phyloP scores from a whole-genome alignment of 2,888 invertebrate species.

The Eugnorisma glareosa region DNA sequence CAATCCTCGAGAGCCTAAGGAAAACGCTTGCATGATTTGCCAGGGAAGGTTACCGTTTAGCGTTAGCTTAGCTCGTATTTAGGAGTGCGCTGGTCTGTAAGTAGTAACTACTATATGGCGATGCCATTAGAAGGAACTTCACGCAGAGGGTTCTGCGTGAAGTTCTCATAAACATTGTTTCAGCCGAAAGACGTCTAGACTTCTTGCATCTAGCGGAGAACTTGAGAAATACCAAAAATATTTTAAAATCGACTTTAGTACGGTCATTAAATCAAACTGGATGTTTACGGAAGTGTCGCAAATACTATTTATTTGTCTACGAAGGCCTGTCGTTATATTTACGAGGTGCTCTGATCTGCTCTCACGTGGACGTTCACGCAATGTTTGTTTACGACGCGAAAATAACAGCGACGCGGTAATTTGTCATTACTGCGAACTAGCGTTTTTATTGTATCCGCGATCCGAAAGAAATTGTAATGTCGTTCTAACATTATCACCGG shows the following conservation, averaged over 20 bases:
- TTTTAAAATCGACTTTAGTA: background rate
- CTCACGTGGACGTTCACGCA: slow-evolving; percentile 27
- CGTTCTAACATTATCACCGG: background rate
- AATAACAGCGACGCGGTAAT: slow-evolving; percentile 13
- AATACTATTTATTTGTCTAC: slow-evolving; percentile 1
- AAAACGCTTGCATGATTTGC: background rate
- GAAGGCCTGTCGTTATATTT: slow-evolving; percentile 37
- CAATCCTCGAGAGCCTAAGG: background rate
- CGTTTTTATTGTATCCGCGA: background rate
- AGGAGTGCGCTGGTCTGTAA: background rate
- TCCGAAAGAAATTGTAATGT: background rate
- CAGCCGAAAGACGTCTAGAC: background rate
- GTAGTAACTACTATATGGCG: background rate
- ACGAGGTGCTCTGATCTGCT: slow-evolving; percentile 22
- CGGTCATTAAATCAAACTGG: background rate
- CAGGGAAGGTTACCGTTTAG: background rate
- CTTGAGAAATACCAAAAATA: background rate
- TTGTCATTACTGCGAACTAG: background rate
- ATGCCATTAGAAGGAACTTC: background rate
- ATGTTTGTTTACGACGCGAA: slow-evolving; percentile 51
- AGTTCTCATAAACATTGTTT: background rate
- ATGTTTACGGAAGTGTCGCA: slow-evolving; percentile 30
- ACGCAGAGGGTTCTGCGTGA: background rate
- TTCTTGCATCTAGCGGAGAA: background rate
- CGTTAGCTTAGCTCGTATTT: background rate